Evolutionary conservation across 2,888 invertebrate genomes (phyloP).

Genomic region (Acanthosepion esculentum): DNA sequence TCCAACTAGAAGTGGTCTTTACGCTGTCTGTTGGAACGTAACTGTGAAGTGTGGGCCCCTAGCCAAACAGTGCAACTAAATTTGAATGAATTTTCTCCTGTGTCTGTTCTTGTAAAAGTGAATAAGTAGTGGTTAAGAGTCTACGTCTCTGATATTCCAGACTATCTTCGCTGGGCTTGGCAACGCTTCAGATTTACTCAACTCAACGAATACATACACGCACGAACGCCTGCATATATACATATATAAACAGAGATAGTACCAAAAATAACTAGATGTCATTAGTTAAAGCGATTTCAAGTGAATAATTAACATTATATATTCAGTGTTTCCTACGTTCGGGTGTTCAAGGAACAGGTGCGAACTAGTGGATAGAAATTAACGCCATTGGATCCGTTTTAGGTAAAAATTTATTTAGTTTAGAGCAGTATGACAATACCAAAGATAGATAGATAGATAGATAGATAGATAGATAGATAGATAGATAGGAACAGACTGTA

Average conservation of each 20-base stretch:
- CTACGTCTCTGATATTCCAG: neutral
- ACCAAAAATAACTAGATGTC: slow-evolving; percentile 25
- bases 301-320: neutral
- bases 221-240: neutral
- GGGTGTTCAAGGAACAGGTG: too few relatives aligned
- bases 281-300: slow-evolving; percentile 33
- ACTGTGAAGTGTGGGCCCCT: neutral
- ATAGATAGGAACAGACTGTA: too few relatives aligned
- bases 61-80: slow-evolving; percentile 7
- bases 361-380: neutral
- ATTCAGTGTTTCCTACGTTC: neutral
- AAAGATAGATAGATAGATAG: too few relatives aligned
- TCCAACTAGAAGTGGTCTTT: neutral
- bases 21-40: slow-evolving; percentile 33
- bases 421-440: too few relatives aligned
- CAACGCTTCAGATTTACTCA: neutral
- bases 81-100: neutral
- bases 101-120: neutral
- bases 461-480: too few relatives aligned
- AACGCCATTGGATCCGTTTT: neutral
- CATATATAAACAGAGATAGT: neutral
- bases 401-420: neutral
- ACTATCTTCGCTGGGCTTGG: slow-evolving; percentile 12
- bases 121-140: neutral
- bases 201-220: neutral